These are phyloP conservation scores for Pterostichus madidus DNA, from an alignment of 2,888 invertebrate genomes.

Conservation along the genomic window DNA sequence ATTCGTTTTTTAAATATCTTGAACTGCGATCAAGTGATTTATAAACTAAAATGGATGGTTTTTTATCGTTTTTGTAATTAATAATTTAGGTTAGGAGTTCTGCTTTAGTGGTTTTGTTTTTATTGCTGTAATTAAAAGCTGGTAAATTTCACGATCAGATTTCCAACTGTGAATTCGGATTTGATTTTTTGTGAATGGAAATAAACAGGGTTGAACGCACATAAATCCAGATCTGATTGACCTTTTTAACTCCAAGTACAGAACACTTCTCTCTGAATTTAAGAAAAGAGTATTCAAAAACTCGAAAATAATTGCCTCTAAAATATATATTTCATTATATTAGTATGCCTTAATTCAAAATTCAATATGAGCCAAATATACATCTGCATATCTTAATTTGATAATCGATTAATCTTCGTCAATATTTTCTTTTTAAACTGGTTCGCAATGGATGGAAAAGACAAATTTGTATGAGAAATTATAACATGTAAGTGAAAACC, in stretches of 20 bases:
- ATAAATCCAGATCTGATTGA: slow-evolving; percentile 12
- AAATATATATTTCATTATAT: neutral
- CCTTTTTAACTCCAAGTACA: neutral
- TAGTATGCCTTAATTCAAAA: neutral
- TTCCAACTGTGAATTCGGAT: slow-evolving; percentile 35
- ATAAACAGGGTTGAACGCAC: slow-evolving; percentile 35
- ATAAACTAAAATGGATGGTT: slow-evolving; percentile 58
- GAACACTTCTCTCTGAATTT: neutral
- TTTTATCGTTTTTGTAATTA: slow-evolving; percentile 53
- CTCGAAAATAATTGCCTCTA: neutral
- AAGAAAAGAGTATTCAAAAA: neutral
- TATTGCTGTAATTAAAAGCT: slow-evolving; percentile 50
- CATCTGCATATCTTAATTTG: too few species aligned
- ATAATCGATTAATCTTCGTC: too few species aligned
- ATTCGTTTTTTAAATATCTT: slow-evolving; percentile 57
- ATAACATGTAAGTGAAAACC: too few species aligned
- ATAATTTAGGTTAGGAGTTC: slow-evolving; percentile 52
- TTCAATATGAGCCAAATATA: too few species aligned
- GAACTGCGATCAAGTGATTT: slow-evolving; percentile 54
- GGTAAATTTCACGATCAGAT: slow-evolving; percentile 49
- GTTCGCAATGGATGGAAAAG: too few species aligned
- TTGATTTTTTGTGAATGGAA: slow-evolving; percentile 27
- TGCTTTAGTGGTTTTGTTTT: slow-evolving; percentile 40
- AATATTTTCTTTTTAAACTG: too few species aligned
- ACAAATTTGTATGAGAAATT: too few species aligned